These are phyloP conservation scores for Acanthacorydalis orientalis DNA, from an alignment of 2,888 invertebrate genomes.

Conservation along the genomic window DNA sequence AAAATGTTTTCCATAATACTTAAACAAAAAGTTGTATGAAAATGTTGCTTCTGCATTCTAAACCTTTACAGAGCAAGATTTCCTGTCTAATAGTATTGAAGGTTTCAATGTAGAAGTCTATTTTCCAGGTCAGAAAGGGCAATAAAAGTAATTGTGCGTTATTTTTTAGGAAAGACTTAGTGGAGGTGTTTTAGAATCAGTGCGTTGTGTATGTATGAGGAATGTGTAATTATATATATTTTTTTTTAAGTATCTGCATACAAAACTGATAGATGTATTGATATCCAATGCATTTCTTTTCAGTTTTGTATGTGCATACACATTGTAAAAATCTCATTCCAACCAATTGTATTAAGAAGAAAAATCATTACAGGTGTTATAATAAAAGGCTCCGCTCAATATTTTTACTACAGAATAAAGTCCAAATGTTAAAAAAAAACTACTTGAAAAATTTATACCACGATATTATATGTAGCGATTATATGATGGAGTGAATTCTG, in stretches of 20 bases:
- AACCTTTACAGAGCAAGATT: too few species aligned
- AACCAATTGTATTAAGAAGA: background rate
- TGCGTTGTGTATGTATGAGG: constrained; percentile 3
- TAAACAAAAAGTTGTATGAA: constrained; percentile 6
- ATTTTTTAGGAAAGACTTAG: too few species aligned
- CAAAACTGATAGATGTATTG: background rate
- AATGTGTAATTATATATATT: constrained; percentile 5
- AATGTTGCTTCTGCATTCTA: background rate
- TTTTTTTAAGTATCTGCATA: constrained; percentile 2
- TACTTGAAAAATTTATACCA: constrained; percentile 11
- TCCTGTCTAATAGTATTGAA: too few species aligned
- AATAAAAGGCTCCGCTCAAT: constrained; percentile 13
- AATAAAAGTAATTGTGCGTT: constrained; percentile 16
- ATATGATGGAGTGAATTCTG: constrained; percentile 8
- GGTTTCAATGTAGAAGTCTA: too few species aligned
- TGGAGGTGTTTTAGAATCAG: too few species aligned
- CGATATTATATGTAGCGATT: constrained; percentile 10
- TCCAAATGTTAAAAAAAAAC: constrained; percentile 13
- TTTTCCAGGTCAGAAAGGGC: constrained; percentile 14
- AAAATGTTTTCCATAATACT: constrained; percentile 10
- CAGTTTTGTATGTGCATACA: background rate
- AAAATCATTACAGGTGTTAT: constrained; percentile 2
- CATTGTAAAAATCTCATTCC: constrained; percentile 4
- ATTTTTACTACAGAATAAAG: constrained; percentile 21
- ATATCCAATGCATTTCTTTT: background rate